These are phyloP conservation scores for Gambusia holbrooki DNA, from an alignment of 2,113 vertebrate genomes.

Conservation along the genomic window DNA sequence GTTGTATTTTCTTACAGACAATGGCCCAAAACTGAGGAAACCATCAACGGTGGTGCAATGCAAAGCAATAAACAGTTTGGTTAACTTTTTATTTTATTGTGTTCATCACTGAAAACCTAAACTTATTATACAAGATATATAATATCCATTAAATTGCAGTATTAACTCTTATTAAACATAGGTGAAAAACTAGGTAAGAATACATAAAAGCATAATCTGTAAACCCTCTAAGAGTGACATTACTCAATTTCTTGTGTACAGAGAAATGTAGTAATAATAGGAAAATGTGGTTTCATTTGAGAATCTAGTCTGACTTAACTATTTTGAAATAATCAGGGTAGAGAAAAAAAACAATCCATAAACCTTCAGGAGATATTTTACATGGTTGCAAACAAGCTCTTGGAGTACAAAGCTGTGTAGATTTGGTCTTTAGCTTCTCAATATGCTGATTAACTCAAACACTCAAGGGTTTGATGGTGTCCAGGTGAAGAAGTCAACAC, in stretches of 20 bases:
- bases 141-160: not conserved
- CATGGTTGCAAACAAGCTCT: not conserved
- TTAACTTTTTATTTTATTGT: not conserved
- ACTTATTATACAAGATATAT: slow-evolving; percentile 6
- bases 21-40: slow-evolving; percentile 57
- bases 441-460: not conserved
- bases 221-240: not conserved
- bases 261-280: not conserved
- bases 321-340: not conserved
- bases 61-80: slow-evolving; percentile 24
- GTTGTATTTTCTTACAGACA: slow-evolving; percentile 44
- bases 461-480: slow-evolving; percentile 54
- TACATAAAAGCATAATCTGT: not conserved
- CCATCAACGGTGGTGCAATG: not conserved
- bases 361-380: not conserved
- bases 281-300: not conserved
- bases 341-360: not conserved
- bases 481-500: slow-evolving; percentile 86
- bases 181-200: not conserved
- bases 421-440: not conserved
- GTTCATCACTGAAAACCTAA: slow-evolving; percentile 13
- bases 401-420: not conserved
- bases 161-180: slow-evolving; percentile 18
- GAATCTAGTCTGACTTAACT: not conserved
- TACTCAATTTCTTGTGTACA: not conserved